Base-by-base conservation (phyloP, 2,797 vertebrate genomes). In the Discoglossus pictus region DNA sequence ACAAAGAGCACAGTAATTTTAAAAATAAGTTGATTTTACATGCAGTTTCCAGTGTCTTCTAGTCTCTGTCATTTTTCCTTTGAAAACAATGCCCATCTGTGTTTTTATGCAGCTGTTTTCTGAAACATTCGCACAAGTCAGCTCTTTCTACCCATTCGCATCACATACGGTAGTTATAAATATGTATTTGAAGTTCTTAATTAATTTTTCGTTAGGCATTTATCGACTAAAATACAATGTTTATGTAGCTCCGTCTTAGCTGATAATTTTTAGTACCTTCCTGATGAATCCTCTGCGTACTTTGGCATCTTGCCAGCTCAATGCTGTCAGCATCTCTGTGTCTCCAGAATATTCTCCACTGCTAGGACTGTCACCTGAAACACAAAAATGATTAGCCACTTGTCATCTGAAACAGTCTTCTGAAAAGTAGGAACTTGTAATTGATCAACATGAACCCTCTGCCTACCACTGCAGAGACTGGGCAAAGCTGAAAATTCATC, bases 271-370 rank as follows among this genome's bases (percentile, higher is more conserved):
- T 15, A 25, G 11, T 86, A 97, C 96, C 93, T 98, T 98, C 55
- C 94, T 90, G 75, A 98, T 89, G 78, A 98, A 98, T 44, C 92
- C 76, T 52, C 91, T 87, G 53, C 95, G 87, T 75, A 97, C 90
- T 2, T 90, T 92, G 46, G 74, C 75, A 78, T 98, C 94, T 0
- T 96, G 93, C 94, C 93, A 98, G 68, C 82, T 90, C 83, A 90
- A 93, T 74, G 93, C 88, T 2, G 90, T 93, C 65, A 96, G 88
- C 79, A 89, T 90, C 80, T 95, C 93, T 0, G 79, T 89, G 73
- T 94, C 93, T 46, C 90, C 92, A 0, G 80, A 47, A 66, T 86
- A 85, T 3, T 74, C 77, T 0, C 79, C 75, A 0, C 75, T 80
- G 24, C 87, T 90, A 0, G 92, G 90, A 68, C 85, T 89, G 38